These are phyloP conservation scores for Lycaon pictus DNA, from an alignment of 2,113 vertebrate species.

Conservation along the genomic window DNA sequence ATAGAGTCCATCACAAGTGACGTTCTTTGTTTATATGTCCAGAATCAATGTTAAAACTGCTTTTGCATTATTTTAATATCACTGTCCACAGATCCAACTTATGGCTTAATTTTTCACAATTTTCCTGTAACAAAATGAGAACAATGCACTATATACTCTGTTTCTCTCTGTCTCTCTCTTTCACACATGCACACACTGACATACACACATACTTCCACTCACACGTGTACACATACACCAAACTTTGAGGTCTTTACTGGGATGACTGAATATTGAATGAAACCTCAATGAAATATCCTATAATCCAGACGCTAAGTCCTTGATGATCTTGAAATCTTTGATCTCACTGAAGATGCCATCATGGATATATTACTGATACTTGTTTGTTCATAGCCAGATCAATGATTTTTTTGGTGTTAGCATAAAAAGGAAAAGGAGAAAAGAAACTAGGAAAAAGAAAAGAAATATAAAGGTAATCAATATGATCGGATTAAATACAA, in stretches of 20 bases:
- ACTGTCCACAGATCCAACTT: background rate
- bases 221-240: background rate
- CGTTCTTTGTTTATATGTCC: background rate
- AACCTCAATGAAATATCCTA: background rate
- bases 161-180: background rate
- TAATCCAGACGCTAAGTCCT: background rate
- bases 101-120: background rate
- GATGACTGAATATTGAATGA: background rate
- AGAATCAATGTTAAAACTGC: background rate
- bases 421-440: background rate
- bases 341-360: slow-evolving; percentile 68
- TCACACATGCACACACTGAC: background rate
- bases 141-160: background rate
- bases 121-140: background rate
- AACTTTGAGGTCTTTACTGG: background rate
- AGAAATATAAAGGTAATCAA: slow-evolving; percentile 67
- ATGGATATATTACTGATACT: slow-evolving; percentile 75
- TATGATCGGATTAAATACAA: slow-evolving; percentile 74
- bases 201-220: background rate
- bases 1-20: background rate
- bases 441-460: background rate
- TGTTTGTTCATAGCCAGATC: slow-evolving; percentile 76
- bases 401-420: slow-evolving; percentile 70
- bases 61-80: background rate
- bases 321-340: slow-evolving; percentile 44